Conservation (phyloP, 2,797 vertebrate species). For the Buphagus erythrorhynchus region DNA sequence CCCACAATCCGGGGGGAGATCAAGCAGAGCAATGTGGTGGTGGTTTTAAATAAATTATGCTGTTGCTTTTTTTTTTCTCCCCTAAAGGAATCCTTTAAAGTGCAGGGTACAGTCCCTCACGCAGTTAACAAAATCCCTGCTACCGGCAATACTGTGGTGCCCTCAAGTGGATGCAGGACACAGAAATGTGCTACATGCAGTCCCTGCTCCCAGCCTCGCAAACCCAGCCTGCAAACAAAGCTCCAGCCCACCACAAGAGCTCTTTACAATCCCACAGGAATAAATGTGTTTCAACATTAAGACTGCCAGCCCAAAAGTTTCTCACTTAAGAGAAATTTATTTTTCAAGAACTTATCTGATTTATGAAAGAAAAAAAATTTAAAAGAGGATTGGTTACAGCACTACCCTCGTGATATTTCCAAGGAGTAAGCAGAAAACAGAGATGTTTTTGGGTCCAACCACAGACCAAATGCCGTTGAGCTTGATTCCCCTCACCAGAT, state of each 20-base stretch:
- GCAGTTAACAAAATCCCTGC: neutral
- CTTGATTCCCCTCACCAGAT: neutral
- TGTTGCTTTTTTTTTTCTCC: neutral
- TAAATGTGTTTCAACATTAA: accelerated
- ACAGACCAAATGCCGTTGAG: neutral
- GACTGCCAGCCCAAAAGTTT: neutral
- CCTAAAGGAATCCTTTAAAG: neutral
- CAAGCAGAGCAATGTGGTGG: neutral
- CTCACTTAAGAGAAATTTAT: neutral
- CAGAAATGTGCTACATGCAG: neutral
- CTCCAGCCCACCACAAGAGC: accelerated
- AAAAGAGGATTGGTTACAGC: neutral
- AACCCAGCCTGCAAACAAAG: neutral
- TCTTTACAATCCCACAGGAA: neutral
- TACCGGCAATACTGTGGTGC: neutral
- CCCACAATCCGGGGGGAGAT: accelerated
- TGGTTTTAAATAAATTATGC: neutral
- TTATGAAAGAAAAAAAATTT: accelerated
- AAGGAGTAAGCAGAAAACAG: neutral
- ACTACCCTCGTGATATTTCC: neutral
- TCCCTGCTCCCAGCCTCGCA: neutral
- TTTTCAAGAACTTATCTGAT: neutral
- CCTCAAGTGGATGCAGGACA: constrained; percentile 37
- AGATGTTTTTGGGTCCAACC: neutral
- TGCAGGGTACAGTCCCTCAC: accelerated